Conservation (phyloP, 2,797 vertebrate species). For the Anomalospiza imberbis region DNA sequence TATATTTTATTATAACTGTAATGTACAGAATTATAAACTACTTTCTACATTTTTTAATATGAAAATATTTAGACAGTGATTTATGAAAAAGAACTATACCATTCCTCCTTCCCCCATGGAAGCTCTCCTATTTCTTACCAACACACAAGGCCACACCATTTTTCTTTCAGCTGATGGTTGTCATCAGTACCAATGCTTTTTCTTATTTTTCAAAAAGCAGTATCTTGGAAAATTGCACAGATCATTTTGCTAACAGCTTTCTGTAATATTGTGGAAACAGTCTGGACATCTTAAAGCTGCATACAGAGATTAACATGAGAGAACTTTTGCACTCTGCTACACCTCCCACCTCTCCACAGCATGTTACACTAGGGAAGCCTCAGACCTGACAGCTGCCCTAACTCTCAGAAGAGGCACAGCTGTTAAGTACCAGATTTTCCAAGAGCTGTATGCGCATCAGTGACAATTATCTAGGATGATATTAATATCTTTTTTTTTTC, state of each 20-base stretch:
- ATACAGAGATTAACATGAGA: neutral
- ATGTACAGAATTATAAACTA: neutral
- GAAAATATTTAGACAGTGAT: neutral
- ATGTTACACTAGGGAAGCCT: neutral
- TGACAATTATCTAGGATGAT: neutral
- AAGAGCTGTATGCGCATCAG: neutral
- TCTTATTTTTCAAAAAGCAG: neutral
- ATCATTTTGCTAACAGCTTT: neutral
- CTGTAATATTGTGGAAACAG: neutral
- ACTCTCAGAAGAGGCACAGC: neutral
- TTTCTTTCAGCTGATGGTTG: neutral
- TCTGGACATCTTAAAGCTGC: neutral
- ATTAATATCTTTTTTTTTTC: neutral
- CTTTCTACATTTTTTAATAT: neutral
- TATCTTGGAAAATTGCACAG: neutral
- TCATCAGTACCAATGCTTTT: neutral
- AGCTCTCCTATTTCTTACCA: neutral
- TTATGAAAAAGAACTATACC: neutral
- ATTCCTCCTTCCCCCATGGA: fast-evolving
- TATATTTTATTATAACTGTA: neutral
- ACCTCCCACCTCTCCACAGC: neutral
- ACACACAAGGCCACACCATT: neutral
- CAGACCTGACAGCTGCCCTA: neutral
- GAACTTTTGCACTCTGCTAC: neutral
- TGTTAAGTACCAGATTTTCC: neutral